Conservation (phyloP, 2,797 vertebrate species). For the Hirundo rustica region DNA sequence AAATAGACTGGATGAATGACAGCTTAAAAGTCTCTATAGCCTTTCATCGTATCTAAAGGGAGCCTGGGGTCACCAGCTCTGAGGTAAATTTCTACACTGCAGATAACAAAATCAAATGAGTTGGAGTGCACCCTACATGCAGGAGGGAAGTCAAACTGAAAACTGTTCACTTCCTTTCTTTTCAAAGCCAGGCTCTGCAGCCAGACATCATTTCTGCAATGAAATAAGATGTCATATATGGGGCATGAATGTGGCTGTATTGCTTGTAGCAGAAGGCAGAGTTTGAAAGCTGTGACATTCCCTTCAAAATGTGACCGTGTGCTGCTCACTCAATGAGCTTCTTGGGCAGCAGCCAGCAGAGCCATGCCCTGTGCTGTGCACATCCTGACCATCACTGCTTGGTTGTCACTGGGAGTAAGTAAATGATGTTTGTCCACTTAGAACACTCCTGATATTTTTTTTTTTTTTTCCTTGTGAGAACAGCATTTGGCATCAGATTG, state of each 20-base stretch:
- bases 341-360: neutral
- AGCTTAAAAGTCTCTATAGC: neutral
- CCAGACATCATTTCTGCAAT: neutral
- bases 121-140: neutral
- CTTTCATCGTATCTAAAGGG: neutral
- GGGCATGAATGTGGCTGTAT: rapidly evolving
- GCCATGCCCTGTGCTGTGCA: rapidly evolving
- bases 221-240: neutral
- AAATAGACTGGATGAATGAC: neutral
- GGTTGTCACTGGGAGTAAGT: neutral
- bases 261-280: neutral
- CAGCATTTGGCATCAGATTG: neutral
- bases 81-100: neutral
- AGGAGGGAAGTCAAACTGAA: neutral
- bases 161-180: neutral
- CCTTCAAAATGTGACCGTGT: neutral
- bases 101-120: neutral
- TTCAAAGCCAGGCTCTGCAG: neutral
- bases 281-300: neutral
- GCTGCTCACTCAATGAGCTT: neutral
- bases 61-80: neutral
- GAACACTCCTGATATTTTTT: rapidly evolving
- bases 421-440: rapidly evolving
- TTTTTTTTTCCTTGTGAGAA: neutral
- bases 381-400: neutral